These are phyloP conservation scores for Galaxea fascicularis DNA, from an alignment of 92 coral and sea anemone genomes.

Conservation along the genomic window DNA sequence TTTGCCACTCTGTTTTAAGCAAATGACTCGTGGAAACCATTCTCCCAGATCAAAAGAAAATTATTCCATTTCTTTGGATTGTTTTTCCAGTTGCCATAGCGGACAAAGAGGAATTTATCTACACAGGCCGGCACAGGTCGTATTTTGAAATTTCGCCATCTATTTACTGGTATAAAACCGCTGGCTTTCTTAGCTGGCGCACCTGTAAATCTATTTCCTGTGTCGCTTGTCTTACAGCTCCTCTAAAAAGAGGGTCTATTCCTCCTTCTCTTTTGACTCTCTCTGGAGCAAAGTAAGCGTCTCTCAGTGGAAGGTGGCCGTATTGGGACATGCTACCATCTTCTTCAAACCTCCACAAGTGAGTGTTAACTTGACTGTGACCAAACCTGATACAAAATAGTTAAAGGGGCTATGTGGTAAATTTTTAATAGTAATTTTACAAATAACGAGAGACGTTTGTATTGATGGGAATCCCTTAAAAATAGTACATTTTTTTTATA, in stretches of 20 bases:
- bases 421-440: no score
- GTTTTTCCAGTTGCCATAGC: no score
- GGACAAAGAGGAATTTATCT: no score
- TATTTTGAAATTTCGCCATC: neutral
- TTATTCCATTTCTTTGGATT: no score
- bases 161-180: neutral
- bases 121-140: no score
- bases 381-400: slow-evolving; percentile 72
- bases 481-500: no score
- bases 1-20: no score
- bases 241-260: slow-evolving; percentile 89
- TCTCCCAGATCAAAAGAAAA: no score
- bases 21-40: no score
- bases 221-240: slow-evolving; percentile 76
- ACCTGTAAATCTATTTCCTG: slow-evolving; percentile 95
- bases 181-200: neutral
- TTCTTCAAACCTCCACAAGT: slow-evolving; percentile 82
- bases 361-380: slow-evolving; percentile 86
- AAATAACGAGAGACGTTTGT: no score
- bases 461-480: no score
- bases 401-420: no score
- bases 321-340: slow-evolving; percentile 71
- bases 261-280: slow-evolving; percentile 91
- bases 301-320: slow-evolving; percentile 90
- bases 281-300: slow-evolving; percentile 92